Conservation (phyloP, 2,797 vertebrate species). For the Clamator glandarius region DNA sequence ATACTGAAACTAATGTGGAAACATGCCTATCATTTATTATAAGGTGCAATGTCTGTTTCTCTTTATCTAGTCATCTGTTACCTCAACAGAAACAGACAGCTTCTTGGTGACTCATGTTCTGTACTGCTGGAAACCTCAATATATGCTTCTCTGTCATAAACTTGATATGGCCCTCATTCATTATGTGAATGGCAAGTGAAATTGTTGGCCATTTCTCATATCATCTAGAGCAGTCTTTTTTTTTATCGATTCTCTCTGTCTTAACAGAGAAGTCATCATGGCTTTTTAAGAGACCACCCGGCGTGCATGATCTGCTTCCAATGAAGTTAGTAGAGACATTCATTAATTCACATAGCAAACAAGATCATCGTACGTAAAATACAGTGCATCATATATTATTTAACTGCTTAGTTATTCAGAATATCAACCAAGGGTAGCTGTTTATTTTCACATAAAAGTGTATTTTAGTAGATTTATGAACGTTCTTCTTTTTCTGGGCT, state of each 20-base stretch:
- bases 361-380: background rate
- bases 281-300: background rate
- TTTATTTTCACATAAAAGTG: background rate
- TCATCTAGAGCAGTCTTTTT: background rate
- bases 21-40: slow-evolving; percentile 34
- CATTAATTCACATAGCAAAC: background rate
- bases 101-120: slow-evolving; percentile 36
- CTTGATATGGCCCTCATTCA: slow-evolving; percentile 27
- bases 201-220: slow-evolving; percentile 57
- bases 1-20: slow-evolving; percentile 44
- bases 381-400: background rate
- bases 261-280: background rate
- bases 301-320: background rate
- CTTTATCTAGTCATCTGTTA: slow-evolving; percentile 51
- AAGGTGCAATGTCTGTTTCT: slow-evolving; percentile 47
- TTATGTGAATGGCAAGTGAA: slow-evolving; percentile 55
- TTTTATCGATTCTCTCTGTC: slow-evolving; percentile 14
- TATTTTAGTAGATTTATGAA: background rate
- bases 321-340: background rate
- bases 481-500: background rate
- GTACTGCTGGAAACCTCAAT: slow-evolving; percentile 16
- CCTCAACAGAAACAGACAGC: slow-evolving; percentile 33
- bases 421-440: background rate
- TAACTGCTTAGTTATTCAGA: background rate
- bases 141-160: slow-evolving; percentile 1